Conservation (phyloP, 1,140 invertebrate genomes). For the Maconellicoccus hirsutus region DNA sequence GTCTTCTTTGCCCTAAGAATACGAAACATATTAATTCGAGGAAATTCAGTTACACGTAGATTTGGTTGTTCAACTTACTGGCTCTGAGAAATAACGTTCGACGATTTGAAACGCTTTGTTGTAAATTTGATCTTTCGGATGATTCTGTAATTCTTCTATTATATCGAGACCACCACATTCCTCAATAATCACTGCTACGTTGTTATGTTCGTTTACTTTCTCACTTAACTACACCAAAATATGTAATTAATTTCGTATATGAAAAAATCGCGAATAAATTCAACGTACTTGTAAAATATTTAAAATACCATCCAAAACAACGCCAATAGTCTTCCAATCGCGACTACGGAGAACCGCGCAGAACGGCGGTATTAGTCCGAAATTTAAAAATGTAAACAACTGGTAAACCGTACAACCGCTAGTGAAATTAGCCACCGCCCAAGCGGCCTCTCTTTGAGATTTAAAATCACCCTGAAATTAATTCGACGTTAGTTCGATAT, state of each 20-base stretch:
- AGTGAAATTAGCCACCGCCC: slow-evolving; percentile 70
- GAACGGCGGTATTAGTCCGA: slow-evolving; percentile 39
- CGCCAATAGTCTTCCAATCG: slow-evolving; percentile 46
- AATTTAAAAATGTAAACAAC: slow-evolving; percentile 48
- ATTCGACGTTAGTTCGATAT: background rate
- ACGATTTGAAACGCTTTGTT: slow-evolving; percentile 67
- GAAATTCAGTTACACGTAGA: no score
- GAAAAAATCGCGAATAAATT: background rate
- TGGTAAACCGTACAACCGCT: slow-evolving; percentile 58
- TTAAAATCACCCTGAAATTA: slow-evolving; percentile 54
- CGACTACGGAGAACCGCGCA: slow-evolving; percentile 42
- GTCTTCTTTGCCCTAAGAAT: background rate
- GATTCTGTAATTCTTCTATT: slow-evolving; percentile 57
- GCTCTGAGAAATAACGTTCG: slow-evolving; percentile 65
- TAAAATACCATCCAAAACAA: slow-evolving; percentile 49
- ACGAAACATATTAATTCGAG: no score
- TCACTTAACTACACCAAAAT: slow-evolving; percentile 37
- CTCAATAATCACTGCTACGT: slow-evolving; percentile 45
- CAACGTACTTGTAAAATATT: slow-evolving; percentile 44
- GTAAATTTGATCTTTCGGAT: slow-evolving; percentile 71
- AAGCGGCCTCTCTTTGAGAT: slow-evolving; percentile 68
- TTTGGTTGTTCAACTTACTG: slow-evolving; percentile 34
- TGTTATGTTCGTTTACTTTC: slow-evolving; percentile 40
- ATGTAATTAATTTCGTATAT: background rate
- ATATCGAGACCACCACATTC: slow-evolving; percentile 59